phyloP scores from a whole-genome alignment of 92 coral and sea anemone genomes.

The Palythoa heliodiscus region DNA sequence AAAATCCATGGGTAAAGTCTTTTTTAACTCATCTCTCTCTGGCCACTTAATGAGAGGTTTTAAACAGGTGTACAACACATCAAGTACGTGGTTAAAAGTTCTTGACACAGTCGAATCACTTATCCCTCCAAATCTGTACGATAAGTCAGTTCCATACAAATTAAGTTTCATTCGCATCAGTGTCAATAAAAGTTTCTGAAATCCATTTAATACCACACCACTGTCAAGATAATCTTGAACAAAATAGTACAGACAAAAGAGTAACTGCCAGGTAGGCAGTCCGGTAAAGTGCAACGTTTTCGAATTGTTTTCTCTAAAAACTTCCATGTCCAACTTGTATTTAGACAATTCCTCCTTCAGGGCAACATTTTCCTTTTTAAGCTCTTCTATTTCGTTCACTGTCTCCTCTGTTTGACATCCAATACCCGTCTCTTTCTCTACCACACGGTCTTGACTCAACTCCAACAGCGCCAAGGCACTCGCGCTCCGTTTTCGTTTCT shows the following conservation, averaged over 20 bases:
- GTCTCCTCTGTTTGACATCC: constrained; percentile 42
- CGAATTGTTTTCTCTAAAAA: constrained; percentile 34
- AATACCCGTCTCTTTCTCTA: constrained; percentile 17
- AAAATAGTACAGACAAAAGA: constrained; percentile 38
- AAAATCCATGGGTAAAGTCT: constrained; percentile 63
- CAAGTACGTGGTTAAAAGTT: constrained; percentile 46
- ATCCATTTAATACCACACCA: constrained; percentile 28
- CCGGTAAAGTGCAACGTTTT: constrained; percentile 56
- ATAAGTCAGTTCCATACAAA: constrained; percentile 54
- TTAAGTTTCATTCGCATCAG: constrained; percentile 58
- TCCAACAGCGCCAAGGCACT: constrained; percentile 55
- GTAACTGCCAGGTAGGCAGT: constrained; percentile 64
- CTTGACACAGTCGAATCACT: constrained; percentile 56
- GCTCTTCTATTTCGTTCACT: constrained; percentile 11
- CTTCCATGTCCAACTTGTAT: constrained; percentile 18
- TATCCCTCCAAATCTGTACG: constrained; percentile 63
- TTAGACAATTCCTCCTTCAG: constrained; percentile 39
- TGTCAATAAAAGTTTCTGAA: constrained; percentile 55
- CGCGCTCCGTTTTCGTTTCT: constrained; percentile 45
- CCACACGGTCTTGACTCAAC: constrained; percentile 31
- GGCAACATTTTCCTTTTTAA: constrained; percentile 40
- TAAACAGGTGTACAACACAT: constrained; percentile 29
- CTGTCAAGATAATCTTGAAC: constrained; percentile 38
- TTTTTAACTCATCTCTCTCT: constrained; percentile 50
- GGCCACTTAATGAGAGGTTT: constrained; percentile 59